Conservation (phyloP, 2,113 vertebrate genomes). For the Parotia lawesii region DNA sequence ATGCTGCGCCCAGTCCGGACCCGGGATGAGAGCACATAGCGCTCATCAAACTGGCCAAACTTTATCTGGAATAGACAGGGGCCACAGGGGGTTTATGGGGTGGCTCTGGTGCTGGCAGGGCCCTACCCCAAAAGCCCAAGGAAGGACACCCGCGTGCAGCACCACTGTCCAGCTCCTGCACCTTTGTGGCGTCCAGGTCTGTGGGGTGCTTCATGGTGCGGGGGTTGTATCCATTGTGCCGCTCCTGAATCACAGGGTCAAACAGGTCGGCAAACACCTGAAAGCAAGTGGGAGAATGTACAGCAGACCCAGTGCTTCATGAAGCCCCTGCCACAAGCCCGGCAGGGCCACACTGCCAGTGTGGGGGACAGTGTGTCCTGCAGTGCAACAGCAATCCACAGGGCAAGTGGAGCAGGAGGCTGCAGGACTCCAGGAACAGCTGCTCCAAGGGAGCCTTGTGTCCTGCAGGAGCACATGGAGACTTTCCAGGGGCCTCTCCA, state of each 20-base stretch:
- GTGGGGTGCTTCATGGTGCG: slow-evolving; percentile 88
- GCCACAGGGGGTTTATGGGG: fast-evolving
- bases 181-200: slow-evolving; percentile 90
- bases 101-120: background rate
- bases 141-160: fast-evolving
- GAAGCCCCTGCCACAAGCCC: background rate
- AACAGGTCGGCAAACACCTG: slow-evolving; percentile 92
- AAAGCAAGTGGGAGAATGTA: background rate
- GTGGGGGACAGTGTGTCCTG: fast-evolving
- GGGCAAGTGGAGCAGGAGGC: background rate
- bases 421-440: background rate
- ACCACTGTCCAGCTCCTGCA: background rate
- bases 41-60: slow-evolving; percentile 88
- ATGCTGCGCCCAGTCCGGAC: slow-evolving; percentile 87
- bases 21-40: slow-evolving; percentile 92
- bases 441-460: background rate
- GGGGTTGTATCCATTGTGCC: slow-evolving; percentile 95
- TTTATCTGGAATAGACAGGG: slow-evolving; percentile 65
- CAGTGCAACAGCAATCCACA: background rate
- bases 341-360: background rate
- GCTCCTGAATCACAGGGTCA: slow-evolving; percentile 89
- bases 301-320: background rate
- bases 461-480: background rate
- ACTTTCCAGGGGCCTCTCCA: background rate
- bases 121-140: background rate